Percentiles rank a stretch among this genome's conserved stretches.
These are phyloP conservation scores for Choristoneura fumiferana DNA, from an alignment of 1,140 invertebrate genomes.

Conservation along the genomic window DNA sequence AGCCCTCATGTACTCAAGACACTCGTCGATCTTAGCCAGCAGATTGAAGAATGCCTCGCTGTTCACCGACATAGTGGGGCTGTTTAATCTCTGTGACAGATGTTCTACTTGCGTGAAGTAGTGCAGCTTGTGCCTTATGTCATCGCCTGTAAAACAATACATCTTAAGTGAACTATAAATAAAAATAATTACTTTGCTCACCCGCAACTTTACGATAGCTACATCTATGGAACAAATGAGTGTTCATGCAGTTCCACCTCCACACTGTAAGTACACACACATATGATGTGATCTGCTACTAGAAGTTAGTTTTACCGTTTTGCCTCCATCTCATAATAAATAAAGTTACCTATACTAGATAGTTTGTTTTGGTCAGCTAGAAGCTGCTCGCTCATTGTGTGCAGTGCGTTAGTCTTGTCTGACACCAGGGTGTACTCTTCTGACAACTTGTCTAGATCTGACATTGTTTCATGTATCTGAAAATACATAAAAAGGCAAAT, in stretches of 20 bases:
- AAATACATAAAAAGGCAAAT: constrained; percentile 27
- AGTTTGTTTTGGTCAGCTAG: constrained; percentile 92
- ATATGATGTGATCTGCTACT: no score
- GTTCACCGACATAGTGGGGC: constrained; percentile 88
- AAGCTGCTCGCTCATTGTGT: constrained; percentile 93
- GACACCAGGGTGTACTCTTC: constrained; percentile 91
- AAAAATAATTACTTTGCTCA: no score
- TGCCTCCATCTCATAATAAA: no score
- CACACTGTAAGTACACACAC: no score
- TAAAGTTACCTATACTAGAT: constrained; percentile 81
- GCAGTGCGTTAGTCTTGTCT: constrained; percentile 93
- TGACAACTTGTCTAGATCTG: constrained; percentile 85
- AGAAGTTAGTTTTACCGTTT: no score
- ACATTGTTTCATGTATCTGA: constrained; percentile 85
- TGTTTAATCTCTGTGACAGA: constrained; percentile 88
- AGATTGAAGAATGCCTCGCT: constrained; percentile 91
- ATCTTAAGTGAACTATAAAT: no score
- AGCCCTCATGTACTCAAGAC: constrained; percentile 89
- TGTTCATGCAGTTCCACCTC: no score
- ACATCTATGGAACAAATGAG: no score
- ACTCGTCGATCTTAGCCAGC: constrained; percentile 91
- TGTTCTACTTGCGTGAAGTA: constrained; percentile 93
- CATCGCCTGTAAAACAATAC: constrained; percentile 73
- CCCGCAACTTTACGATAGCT: no score
- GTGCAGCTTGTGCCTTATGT: constrained; percentile 88